Conservation (phyloP, 2,113 vertebrate species). For the Hippocampus abdominalis region DNA sequence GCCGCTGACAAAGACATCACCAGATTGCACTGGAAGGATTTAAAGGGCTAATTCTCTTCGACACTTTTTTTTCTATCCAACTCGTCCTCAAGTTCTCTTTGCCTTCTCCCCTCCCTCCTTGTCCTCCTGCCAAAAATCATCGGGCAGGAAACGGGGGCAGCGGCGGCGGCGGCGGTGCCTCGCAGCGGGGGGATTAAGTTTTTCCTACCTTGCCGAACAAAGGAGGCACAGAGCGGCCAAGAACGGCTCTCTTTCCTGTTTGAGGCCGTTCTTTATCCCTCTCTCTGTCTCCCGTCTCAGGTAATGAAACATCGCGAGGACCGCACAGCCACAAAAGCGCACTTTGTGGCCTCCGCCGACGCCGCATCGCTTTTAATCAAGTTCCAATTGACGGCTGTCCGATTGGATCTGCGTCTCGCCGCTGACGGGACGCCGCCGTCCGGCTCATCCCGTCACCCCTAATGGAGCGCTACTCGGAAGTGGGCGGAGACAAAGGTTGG, state of each 20-base stretch:
- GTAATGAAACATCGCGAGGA: slow-evolving; percentile 52
- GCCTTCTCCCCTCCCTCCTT: slow-evolving; percentile 41
- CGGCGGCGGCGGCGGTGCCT: neutral
- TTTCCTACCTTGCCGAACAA: slow-evolving; percentile 97
- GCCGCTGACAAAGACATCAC: neutral
- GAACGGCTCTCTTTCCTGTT: slow-evolving; percentile 49
- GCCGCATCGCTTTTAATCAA: slow-evolving; percentile 52
- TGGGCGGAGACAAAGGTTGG: neutral
- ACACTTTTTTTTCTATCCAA: slow-evolving; percentile 30
- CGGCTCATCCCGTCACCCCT: slow-evolving; percentile 10
- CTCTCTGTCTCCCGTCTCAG: slow-evolving; percentile 46
- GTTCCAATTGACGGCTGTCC: slow-evolving; percentile 53
- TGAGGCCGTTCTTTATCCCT: slow-evolving; percentile 17
- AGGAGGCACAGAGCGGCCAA: slow-evolving; percentile 83
- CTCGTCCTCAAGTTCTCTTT: slow-evolving; percentile 42
- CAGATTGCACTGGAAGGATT: slow-evolving; percentile 61
- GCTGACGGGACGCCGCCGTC: neutral
- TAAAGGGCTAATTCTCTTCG: slow-evolving; percentile 45
- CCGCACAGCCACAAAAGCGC: slow-evolving; percentile 52
- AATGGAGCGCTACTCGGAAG: slow-evolving; percentile 4
- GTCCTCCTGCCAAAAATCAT: slow-evolving; percentile 84
- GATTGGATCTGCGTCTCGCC: slow-evolving; percentile 36
- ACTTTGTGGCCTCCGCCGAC: slow-evolving; percentile 35
- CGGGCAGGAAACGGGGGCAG: slow-evolving; percentile 86
- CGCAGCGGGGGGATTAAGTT: slow-evolving; percentile 83